These are phyloP conservation scores for Lacerta viridis DNA, from an alignment of 2,797 vertebrate species.

Conservation along the genomic window DNA sequence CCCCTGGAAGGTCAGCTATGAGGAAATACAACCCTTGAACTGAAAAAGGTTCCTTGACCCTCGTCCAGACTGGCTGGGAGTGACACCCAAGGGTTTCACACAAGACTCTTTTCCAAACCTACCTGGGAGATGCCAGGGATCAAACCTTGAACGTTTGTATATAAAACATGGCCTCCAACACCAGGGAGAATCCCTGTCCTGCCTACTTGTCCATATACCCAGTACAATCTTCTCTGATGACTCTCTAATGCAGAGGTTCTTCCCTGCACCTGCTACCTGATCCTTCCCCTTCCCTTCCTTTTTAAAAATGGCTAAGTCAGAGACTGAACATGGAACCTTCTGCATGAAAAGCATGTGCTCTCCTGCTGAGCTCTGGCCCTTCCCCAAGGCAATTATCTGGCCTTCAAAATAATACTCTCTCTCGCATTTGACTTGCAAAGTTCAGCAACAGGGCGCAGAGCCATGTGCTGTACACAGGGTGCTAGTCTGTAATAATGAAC, in stretches of 20 bases:
- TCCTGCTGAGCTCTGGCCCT: background rate
- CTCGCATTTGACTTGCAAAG: background rate
- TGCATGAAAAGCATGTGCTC: background rate
- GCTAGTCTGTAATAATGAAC: background rate
- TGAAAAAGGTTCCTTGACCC: too few relatives aligned
- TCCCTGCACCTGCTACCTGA: background rate
- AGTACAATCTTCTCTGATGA: background rate
- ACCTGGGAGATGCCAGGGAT: too few relatives aligned
- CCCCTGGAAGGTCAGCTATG: too few relatives aligned
- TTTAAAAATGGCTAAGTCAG: background rate
- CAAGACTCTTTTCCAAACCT: background rate
- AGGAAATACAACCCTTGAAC: too few relatives aligned
- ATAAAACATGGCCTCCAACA: background rate
- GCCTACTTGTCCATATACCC: background rate
- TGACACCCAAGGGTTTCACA: background rate
- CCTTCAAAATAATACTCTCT: background rate
- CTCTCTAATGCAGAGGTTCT: background rate
- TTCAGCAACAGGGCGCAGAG: constrained; percentile 3
- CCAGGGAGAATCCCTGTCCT: background rate
- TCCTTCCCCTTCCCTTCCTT: background rate
- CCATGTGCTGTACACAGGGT: background rate
- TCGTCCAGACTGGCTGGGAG: background rate
- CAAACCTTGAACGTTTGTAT: background rate
- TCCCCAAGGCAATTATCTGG: background rate
- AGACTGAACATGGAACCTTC: background rate